Evolutionary conservation across 2,113 vertebrate genomes (phyloP).

Genomic region (Antechinus flavipes): DNA sequence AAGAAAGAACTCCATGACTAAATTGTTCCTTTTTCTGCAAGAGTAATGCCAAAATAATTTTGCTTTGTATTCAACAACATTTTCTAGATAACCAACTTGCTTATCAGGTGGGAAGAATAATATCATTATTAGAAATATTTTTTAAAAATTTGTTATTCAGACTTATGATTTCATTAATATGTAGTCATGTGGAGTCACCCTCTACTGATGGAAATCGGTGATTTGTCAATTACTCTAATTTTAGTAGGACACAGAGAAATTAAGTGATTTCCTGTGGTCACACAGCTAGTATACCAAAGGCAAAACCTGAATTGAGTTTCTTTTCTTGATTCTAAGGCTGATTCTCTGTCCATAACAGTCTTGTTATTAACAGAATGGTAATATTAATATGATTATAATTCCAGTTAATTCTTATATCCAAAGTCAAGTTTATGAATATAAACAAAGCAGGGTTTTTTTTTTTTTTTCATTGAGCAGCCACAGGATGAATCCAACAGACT

Average conservation of each 20-base stretch:
- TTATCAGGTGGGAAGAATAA: background rate
- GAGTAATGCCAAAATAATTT: background rate
- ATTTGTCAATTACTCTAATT: background rate
- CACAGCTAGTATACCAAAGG: background rate
- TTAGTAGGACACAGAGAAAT: background rate
- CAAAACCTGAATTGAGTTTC: background rate
- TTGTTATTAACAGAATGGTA: background rate
- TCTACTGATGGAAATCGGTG: background rate
- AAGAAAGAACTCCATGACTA: background rate
- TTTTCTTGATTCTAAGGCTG: background rate
- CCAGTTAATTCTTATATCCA: background rate
- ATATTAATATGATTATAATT: background rate
- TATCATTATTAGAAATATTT: background rate
- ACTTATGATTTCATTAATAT: background rate
- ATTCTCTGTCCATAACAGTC: background rate
- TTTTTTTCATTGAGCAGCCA: background rate
- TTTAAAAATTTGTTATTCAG: background rate
- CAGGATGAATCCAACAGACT: background rate
- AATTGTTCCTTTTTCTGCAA: background rate
- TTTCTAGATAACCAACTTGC: background rate
- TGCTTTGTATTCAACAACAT: background rate
- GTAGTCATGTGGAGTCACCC: background rate
- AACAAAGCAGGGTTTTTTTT: slow-evolving; percentile 35
- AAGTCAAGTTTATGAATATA: slow-evolving; percentile 9
- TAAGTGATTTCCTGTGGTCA: background rate